Evolutionary conservation across 2,888 invertebrate genomes (phyloP).

Genomic region (Orthosia gothica): DNA sequence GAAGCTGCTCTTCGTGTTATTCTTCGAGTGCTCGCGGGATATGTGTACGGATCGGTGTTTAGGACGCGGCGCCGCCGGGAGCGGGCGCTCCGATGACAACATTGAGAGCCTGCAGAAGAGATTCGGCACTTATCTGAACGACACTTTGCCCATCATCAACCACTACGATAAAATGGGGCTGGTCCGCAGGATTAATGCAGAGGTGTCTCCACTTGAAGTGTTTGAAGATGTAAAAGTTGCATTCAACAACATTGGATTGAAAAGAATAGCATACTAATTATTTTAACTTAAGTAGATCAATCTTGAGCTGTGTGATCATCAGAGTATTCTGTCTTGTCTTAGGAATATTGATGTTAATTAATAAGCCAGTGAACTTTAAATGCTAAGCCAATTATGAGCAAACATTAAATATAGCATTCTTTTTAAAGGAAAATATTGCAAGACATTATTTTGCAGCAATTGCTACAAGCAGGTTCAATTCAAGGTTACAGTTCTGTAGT

Average conservation of each 20-base stretch:
- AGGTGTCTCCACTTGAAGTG: slow-evolving; percentile 93
- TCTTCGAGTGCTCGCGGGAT: slow-evolving; percentile 97
- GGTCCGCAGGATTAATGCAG: slow-evolving; percentile 95
- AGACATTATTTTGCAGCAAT: not conserved
- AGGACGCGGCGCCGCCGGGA: slow-evolving; percentile 96
- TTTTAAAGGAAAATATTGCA: slow-evolving; percentile 1
- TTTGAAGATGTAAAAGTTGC: slow-evolving; percentile 91
- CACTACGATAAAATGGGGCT: slow-evolving; percentile 94
- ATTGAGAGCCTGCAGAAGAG: slow-evolving; percentile 96
- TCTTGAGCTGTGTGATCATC: slow-evolving; percentile 53
- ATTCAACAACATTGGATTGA: slow-evolving; percentile 84
- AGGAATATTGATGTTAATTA: slow-evolving; percentile 50
- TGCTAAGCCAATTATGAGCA: slow-evolving; percentile 22
- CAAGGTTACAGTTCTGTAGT: not conserved
- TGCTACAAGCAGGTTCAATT: not conserved
- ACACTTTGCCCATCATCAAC: slow-evolving; percentile 97
- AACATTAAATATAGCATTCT: slow-evolving; percentile 5
- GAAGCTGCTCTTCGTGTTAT: slow-evolving; percentile 96
- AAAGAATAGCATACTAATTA: slow-evolving; percentile 77
- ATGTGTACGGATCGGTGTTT: slow-evolving; percentile 97
- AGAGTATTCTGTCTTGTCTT: slow-evolving; percentile 45
- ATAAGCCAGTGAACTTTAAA: slow-evolving; percentile 37
- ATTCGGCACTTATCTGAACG: slow-evolving; percentile 96
- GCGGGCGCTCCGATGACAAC: slow-evolving; percentile 99
- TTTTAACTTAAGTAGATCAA: slow-evolving; percentile 63